These are phyloP conservation scores for Zosterops pallidus DNA, from an alignment of 2,113 vertebrate genomes.

Conservation along the genomic window DNA sequence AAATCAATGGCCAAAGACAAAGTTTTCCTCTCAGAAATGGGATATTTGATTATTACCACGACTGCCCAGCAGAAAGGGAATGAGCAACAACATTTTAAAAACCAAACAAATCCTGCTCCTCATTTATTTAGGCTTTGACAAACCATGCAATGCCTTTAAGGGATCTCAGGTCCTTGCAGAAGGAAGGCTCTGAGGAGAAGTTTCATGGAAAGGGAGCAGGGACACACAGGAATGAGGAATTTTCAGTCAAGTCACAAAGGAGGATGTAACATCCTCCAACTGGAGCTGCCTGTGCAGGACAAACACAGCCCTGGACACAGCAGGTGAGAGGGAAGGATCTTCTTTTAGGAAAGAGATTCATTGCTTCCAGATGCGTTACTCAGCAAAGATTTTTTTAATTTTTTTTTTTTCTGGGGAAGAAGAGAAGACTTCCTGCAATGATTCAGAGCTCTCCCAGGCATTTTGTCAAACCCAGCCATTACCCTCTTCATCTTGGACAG, in stretches of 20 bases:
- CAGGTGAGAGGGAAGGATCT: neutral
- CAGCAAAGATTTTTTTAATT: neutral
- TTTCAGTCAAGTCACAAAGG: neutral
- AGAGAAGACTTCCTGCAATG: conserved; percentile 25
- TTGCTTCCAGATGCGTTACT: neutral
- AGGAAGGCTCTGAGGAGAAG: neutral
- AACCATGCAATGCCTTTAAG: neutral
- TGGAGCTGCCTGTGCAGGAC: neutral
- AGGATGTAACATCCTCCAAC: neutral
- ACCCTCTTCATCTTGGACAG: conserved; percentile 34
- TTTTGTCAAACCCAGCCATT: conserved; percentile 27
- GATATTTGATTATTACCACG: neutral
- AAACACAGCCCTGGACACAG: neutral
- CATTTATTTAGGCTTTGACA: neutral
- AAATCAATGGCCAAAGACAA: neutral
- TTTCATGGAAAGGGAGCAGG: neutral
- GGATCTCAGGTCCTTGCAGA: neutral
- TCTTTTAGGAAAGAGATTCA: neutral
- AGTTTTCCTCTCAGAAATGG: neutral
- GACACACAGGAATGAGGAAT: neutral
- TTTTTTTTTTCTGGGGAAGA: neutral
- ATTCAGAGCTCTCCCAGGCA: conserved; percentile 25
- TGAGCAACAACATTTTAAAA: neutral
- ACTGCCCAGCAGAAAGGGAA: neutral
- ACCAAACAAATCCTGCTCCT: neutral